Evolutionary conservation across 2,797 vertebrate species (phyloP).

Genomic region (Cirrhinus mrigala): DNA sequence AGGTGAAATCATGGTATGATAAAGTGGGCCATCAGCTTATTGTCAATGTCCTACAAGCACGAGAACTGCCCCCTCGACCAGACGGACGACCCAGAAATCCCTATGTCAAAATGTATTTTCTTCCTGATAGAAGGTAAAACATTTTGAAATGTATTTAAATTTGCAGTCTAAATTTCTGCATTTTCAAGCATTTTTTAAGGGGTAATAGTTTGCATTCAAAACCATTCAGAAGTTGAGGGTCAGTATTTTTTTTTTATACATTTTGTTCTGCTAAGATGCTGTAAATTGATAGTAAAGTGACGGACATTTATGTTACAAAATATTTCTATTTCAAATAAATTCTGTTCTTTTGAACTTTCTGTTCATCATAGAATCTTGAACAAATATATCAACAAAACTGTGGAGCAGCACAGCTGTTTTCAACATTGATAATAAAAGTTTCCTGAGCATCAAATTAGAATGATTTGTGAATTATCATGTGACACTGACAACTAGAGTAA

Average conservation of each 20-base stretch:
- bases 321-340: too few species aligned
- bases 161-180: too few species aligned
- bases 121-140: constrained; percentile 93
- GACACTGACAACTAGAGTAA: too few species aligned
- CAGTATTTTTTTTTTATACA: background rate
- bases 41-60: constrained; percentile 98
- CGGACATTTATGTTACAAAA: too few species aligned
- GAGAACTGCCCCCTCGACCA: constrained; percentile 88
- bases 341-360: too few species aligned
- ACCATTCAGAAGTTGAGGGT: background rate
- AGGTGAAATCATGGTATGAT: constrained; percentile 99
- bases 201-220: background rate
- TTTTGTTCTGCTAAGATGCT: background rate
- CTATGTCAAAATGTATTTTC: constrained; percentile 99
- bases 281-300: too few species aligned
- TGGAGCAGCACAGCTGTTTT: too few species aligned
- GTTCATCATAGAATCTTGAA: too few species aligned
- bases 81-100: constrained; percentile 95
- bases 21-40: constrained; percentile 98
- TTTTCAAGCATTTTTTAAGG: background rate
- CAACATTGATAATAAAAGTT: too few species aligned
- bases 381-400: too few species aligned
- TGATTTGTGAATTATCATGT: too few species aligned
- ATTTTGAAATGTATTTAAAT: rapidly evolving
- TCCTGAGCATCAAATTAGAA: too few species aligned